Evolutionary conservation across 2,113 vertebrate genomes (phyloP), one percentile per base, ranked within the genome.

Genomic region (Calidris pugnax): DNA sequence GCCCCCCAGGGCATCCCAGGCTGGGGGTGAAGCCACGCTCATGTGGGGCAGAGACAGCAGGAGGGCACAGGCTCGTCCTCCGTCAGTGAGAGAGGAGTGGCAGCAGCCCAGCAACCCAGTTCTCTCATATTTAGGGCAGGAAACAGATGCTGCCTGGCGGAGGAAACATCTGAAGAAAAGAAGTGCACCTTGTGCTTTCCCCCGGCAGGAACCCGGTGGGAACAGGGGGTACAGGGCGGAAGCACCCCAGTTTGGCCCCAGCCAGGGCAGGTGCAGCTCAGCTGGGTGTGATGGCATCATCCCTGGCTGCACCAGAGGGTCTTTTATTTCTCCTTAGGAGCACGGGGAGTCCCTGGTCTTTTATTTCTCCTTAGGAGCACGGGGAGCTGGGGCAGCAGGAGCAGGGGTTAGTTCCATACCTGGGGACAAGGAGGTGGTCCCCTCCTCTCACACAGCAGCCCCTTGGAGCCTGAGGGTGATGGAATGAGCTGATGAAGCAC

Each of bases 101-200:
- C 62, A 16, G 67, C 43, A 67, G 59, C 90, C 82, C 75, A 5
- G 74, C 89, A 82, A 53, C 82, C 67, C 22, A 74, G 18, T 45
- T 57, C 74, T 64, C 41, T 79, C 73, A 4, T 43, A 75, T 71
- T 62, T 33, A 78, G 96, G 69, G 18, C 82, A 97, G 98, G 98
- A 98, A 98, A 96, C 97, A 98, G 96, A 95, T 97, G 97, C 90
- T 67, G 94, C 83, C 92, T 75, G 43, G 39, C 0, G 27, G 62
- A 94, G 95, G 98, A 98, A 97, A 68, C 94, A 78, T 48, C 93
- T 80, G 79, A 84, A n/a, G 67, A 51, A 71, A 35, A 33, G 37
- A 78, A 37, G 67, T 21, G 43, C 60, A 71, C 84, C 85, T 79
- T 43, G 92, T 75, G 51, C 51, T 78, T 78, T 21, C 45, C 41